Evolutionary conservation across 2,113 vertebrate species (phyloP), one percentile per base, ranked within the genome.

Genomic region (Tychaedon coryphoeus): DNA sequence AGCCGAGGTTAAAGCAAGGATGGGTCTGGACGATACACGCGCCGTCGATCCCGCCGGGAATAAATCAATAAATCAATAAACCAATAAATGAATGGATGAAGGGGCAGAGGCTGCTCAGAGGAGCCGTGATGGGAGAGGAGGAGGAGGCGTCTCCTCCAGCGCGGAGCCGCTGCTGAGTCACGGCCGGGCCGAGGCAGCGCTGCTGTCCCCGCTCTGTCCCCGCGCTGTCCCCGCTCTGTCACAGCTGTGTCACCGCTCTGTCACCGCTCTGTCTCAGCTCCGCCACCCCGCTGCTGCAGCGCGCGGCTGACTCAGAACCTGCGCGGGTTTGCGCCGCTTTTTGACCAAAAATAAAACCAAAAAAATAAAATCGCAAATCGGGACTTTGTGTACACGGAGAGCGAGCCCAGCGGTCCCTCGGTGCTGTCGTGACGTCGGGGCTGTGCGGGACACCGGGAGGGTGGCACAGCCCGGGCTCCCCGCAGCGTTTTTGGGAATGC

Each of bases 161-260:
- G 8, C 11, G 15, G 82, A 74, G 91, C 42, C 25, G 4, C 69
- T 76, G 93, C 94, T 95, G 96, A 94, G 80, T 96, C 96, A 96
- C 65, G 6, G 75, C 77, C 34, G 18, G 50, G 80, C 74, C n/a
- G 47, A 84, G 87, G 62, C 66, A 15, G 90, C 31, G 6, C 83
- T 76, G 60, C 69, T 47, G 47, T 47, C 20, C 47, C 47, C 5
- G 47, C 47, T 47, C 20, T 50, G 48, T 50, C 80, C 36, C 47
- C 22, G 47, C 47, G 24, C 22, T 48, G 47, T 48, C 22, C 6
- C 47, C 2, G 47, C 47, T 48, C 6, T 50, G 48, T 50, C 48
- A 9, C 48, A 5, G 48, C 48, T 26, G 4, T 50, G 24, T 50
- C 48, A 14, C 80, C 9, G 19, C 65, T 28, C 47, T 75, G 91